Percentiles rank a stretch among this genome's conserved stretches.
Evolutionary conservation across 37 sponge, comb jelly and placozoan genomes (phyloP).

Genomic region (Tethya wilhelma): DNA sequence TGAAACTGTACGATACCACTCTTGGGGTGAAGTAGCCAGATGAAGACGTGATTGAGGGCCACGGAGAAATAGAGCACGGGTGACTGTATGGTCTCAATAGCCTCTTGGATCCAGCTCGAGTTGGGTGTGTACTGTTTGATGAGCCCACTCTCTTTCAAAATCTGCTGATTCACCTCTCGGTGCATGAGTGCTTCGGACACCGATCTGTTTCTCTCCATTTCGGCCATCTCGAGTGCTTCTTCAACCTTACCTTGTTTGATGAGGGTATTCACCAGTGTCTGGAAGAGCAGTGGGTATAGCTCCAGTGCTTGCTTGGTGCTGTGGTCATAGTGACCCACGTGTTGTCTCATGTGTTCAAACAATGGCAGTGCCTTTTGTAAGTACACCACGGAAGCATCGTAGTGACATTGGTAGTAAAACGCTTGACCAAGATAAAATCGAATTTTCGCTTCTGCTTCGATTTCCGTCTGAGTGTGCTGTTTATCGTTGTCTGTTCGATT

Average conservation of each 20-base stretch:
- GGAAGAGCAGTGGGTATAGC: conserved; percentile 76
- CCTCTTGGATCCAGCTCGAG: conserved; percentile 66
- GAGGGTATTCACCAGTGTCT: conserved; percentile 80
- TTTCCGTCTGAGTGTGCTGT: conserved; percentile 42
- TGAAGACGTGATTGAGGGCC: conserved; percentile 83
- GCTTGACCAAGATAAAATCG: conserved; percentile 90
- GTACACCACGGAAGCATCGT: conserved; percentile 54
- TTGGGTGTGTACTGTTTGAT: conserved; percentile 62
- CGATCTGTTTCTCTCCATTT: conserved; percentile 79
- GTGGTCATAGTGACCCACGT: conserved; percentile 68
- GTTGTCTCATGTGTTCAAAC: conserved; percentile 77
- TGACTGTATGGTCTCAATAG: conserved; percentile 42
- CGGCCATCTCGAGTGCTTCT: conserved; percentile 89
- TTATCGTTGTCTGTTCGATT: conserved; percentile 3
- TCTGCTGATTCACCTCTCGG: conserved; percentile 56
- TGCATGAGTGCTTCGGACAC: conserved; percentile 70
- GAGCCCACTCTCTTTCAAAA: conserved; percentile 60
- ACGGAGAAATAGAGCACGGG: conserved; percentile 87
- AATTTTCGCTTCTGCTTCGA: conserved; percentile 85
- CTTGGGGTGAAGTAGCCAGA: conserved; percentile 88
- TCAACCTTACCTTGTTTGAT: conserved; percentile 72
- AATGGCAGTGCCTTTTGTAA: conserved; percentile 75
- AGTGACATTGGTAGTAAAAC: conserved; percentile 71
- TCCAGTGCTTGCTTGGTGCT: conserved; percentile 58
- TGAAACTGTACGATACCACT: conserved; percentile 90